Conservation (phyloP, 2,888 invertebrate species). For the Zonitis immaculata region DNA sequence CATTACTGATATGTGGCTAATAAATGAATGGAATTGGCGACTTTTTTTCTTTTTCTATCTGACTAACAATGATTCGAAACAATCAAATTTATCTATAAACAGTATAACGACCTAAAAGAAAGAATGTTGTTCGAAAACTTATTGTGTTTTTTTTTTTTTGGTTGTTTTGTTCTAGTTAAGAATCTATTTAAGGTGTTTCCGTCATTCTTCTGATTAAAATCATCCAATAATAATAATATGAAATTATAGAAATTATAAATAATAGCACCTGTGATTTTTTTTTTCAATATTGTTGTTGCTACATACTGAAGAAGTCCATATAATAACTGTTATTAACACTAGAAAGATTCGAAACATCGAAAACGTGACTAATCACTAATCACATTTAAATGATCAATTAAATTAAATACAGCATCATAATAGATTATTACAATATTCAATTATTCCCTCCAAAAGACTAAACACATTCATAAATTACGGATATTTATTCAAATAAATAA, state of each 20-base stretch:
- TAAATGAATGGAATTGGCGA: constrained; percentile 19
- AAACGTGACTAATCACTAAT: constrained; percentile 20
- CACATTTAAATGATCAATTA: constrained; percentile 18
- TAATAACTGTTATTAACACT: constrained; percentile 19
- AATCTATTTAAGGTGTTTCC: neutral
- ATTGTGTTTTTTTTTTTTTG: neutral
- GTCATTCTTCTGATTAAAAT: neutral
- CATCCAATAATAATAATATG: neutral
- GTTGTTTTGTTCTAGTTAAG: neutral
- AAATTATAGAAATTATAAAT: neutral
- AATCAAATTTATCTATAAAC: neutral
- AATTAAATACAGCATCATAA: constrained; percentile 14
- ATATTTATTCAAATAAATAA: no score
- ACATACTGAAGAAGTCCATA: constrained; percentile 18
- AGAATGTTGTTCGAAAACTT: neutral
- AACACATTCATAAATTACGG: neutral
- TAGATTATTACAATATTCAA: constrained; percentile 17
- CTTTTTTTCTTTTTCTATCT: neutral
- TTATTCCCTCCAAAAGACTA: constrained; percentile 9
- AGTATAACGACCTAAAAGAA: neutral
- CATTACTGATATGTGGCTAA: constrained; percentile 35
- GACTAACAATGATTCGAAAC: neutral
- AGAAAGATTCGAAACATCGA: constrained; percentile 6
- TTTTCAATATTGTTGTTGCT: neutral
- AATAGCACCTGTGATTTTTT: neutral